Evolutionary conservation across 2,113 vertebrate genomes (phyloP).

Genomic region (Nothobranchius kuhntae): DNA sequence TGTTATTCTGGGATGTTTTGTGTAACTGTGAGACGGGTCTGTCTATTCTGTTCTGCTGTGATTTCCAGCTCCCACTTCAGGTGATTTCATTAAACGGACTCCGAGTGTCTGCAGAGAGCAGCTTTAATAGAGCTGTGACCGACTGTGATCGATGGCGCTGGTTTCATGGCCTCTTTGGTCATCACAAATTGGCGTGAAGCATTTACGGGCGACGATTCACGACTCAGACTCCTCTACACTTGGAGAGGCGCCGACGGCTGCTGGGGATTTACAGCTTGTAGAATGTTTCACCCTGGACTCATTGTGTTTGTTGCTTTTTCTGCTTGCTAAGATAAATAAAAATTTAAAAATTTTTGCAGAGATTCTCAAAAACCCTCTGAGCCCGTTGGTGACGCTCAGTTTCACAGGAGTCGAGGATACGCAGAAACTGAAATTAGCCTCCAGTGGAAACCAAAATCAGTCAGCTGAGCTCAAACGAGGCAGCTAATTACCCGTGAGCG

Average conservation of each 20-base stretch:
- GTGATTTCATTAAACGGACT: no score
- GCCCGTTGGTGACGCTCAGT: no score
- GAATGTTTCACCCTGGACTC: neutral
- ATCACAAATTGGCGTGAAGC: slow-evolving; percentile 3
- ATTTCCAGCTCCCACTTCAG: no score
- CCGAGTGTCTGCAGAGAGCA: no score
- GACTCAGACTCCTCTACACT: slow-evolving; percentile 60
- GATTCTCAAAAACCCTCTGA: no score
- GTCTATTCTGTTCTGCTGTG: no score
- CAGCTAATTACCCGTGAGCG: slow-evolving; percentile 40
- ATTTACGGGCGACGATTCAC: slow-evolving; percentile 36
- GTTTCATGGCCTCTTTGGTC: slow-evolving; percentile 21
- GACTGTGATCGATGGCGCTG: neutral
- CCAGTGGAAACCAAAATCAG: neutral
- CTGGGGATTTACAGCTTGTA: slow-evolving; percentile 35
- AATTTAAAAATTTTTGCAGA: no score
- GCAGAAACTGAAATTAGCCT: slow-evolving; percentile 1
- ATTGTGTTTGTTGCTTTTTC: no score
- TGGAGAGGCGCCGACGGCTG: slow-evolving; percentile 44
- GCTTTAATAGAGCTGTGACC: no score
- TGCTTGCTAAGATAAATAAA: no score
- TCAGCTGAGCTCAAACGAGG: slow-evolving; percentile 6
- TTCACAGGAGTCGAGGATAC: neutral
- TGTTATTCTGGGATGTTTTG: no score
- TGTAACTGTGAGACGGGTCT: no score